phyloP scores from a whole-genome alignment of 2,113 vertebrate species.

The Podarcis raffonei region DNA sequence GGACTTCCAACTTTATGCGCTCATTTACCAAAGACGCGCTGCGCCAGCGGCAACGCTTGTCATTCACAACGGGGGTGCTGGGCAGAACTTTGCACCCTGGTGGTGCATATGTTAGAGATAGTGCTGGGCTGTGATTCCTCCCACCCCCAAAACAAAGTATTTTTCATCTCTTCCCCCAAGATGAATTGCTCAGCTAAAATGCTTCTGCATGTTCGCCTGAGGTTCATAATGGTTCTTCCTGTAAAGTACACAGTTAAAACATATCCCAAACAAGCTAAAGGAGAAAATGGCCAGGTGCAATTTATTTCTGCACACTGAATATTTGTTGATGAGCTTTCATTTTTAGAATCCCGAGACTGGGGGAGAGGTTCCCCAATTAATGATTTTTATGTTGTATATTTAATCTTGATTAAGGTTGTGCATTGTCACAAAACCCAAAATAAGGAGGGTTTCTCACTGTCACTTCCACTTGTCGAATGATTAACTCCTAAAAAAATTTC shows the following conservation, averaged over 20 bases:
- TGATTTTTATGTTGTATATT: neutral
- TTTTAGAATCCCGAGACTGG: neutral
- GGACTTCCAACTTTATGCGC: too few species aligned
- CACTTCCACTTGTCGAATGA: neutral
- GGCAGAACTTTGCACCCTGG: too few species aligned
- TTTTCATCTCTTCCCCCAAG: neutral
- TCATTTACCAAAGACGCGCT: too few species aligned
- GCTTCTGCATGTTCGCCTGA: neutral
- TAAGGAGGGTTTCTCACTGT: neutral
- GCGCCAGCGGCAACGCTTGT: too few species aligned
- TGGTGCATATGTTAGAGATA: too few species aligned
- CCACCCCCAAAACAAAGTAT: neutral
- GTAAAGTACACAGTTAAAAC: neutral
- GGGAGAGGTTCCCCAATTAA: neutral
- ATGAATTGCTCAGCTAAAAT: neutral
- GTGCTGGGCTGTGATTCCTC: neutral
- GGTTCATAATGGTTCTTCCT: constrained; percentile 17
- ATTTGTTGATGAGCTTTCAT: neutral
- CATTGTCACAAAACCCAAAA: neutral
- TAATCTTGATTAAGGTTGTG: neutral
- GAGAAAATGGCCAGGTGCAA: neutral
- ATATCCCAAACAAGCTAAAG: neutral
- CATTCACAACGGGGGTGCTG: too few species aligned
- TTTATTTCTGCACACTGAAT: neutral
- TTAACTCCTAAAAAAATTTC: neutral